Conservation (phyloP, 2,113 vertebrate species). For the Galeopterus variegatus region DNA sequence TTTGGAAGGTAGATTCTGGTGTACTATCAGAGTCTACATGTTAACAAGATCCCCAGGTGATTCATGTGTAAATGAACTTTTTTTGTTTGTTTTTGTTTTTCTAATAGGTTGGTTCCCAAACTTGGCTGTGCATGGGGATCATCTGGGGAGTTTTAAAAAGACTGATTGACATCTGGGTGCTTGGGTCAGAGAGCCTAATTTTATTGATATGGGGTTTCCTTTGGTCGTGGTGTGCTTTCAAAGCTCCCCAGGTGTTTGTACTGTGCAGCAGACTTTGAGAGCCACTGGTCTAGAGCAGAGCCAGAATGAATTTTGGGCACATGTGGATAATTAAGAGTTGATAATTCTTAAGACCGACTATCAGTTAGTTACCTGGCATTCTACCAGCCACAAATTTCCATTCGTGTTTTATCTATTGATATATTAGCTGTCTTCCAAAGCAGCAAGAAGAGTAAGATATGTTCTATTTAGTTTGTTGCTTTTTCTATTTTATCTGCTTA, state of each 20-base stretch:
- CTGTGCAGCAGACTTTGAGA: neutral
- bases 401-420: conserved; percentile 35
- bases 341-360: conserved; percentile 40
- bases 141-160: neutral
- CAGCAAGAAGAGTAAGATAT: neutral
- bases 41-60: conserved; percentile 9
- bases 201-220: neutral
- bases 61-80: neutral
- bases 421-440: conserved; percentile 39
- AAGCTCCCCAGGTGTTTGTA: neutral
- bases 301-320: neutral
- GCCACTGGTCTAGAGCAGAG: neutral
- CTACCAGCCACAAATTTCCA: conserved; percentile 5
- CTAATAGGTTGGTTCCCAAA: neutral
- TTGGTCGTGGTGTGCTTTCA: neutral
- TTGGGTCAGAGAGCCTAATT: neutral
- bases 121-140: neutral
- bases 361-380: conserved; percentile 2
- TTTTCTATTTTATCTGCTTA: conserved; percentile 4
- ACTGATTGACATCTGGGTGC: neutral
- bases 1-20: neutral
- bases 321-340: neutral
- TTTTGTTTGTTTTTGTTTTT: neutral
- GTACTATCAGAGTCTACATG: neutral
- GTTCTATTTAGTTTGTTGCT: neutral